Evolutionary conservation across 2,113 vertebrate genomes (phyloP), one percentile per base, ranked within the genome.

Genomic region (Dasyurus viverrinus): DNA sequence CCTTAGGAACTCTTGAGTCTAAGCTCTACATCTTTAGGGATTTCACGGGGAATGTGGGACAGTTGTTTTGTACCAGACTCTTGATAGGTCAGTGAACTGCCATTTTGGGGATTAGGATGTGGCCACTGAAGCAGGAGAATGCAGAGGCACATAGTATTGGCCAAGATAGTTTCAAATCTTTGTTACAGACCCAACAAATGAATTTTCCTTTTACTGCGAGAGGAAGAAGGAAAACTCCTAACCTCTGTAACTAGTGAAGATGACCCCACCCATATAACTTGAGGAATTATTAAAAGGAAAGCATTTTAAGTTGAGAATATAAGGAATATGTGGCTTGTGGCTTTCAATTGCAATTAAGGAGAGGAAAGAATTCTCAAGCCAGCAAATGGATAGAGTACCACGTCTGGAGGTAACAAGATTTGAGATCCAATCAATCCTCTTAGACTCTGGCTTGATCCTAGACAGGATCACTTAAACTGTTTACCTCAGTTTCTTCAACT

Each of bases 21-120:
- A 22, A 94, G 95, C 10, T n/a, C 36, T 8, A 22, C 36, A 94
- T 92, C 57, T 94, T 93, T 42, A 93, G 90, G 12, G 95, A 76
- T 12, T 93, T 76, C 68, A 6, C 52, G 60, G 68, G 57, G 94
- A n/a, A 55, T 91, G 30, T 14, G 46, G 54, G 27, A 27, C 84
- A 54, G 7, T 53, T 96, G 94, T 94, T 93, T n/a, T 95, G 48
- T 95, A 22, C 36, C 12, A 16, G 19, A 14, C 16, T 76, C 36
- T n/a, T 76, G 4, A 76, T 89, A 42, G 9, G 93, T 42, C 42
- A 60, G 46, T 47, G 22, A 54, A n/a, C 95, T 96, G 89, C 94
- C 91, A 93, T 1, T 57, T 48, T 91, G 60, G 27, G 11, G n/a
- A 47, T 8, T 68, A 4, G 52, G 68, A n/a, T 76, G 36, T 95